These are phyloP conservation scores for Drosophila micromelanica DNA, from an alignment of 1,140 invertebrate species.

Conservation along the genomic window DNA sequence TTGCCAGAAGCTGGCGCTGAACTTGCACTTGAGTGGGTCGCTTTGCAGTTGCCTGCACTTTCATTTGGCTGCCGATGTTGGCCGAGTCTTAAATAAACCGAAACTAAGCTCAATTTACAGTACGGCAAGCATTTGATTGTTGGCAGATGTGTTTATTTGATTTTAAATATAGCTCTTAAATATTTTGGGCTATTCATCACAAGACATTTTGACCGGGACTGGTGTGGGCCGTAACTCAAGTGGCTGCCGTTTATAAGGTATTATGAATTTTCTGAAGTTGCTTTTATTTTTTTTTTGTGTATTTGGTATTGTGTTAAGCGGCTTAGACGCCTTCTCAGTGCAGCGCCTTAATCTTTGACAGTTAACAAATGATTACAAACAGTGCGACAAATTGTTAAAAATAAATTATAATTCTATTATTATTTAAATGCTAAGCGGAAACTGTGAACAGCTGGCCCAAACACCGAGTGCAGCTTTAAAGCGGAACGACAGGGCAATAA, in stretches of 20 bases:
- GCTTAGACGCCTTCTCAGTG: conserved; percentile 67
- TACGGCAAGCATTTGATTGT: conserved; percentile 77
- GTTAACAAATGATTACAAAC: conserved; percentile 83
- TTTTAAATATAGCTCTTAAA: conserved; percentile 82
- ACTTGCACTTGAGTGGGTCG: conserved; percentile 66
- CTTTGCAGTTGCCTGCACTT: conserved; percentile 62
- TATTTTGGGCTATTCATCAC: conserved; percentile 75
- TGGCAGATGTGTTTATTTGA: conserved; percentile 79
- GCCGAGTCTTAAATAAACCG: conserved; percentile 66
- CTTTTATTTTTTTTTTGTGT: conserved; percentile 12
- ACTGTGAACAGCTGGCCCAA: conserved; percentile 58
- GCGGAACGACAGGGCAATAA: conserved; percentile 57
- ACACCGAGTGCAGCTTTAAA: conserved; percentile 54
- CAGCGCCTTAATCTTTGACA: conserved; percentile 54
- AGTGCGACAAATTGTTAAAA: conserved; percentile 79
- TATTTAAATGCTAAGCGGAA: conserved; percentile 78
- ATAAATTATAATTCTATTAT: conserved; percentile 81
- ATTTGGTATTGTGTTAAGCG: conserved; percentile 47
- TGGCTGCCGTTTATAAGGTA: conserved; percentile 40
- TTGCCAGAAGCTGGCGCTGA: conserved; percentile 42
- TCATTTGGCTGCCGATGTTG: conserved; percentile 47
- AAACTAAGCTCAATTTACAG: conserved; percentile 79
- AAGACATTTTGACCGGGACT: conserved; percentile 38
- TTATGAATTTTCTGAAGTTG: conserved; percentile 45
- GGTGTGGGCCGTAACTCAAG: conserved; percentile 40